These are phyloP conservation scores for Vidua chalybeata DNA, from an alignment of 2,113 vertebrate species.

Conservation along the genomic window DNA sequence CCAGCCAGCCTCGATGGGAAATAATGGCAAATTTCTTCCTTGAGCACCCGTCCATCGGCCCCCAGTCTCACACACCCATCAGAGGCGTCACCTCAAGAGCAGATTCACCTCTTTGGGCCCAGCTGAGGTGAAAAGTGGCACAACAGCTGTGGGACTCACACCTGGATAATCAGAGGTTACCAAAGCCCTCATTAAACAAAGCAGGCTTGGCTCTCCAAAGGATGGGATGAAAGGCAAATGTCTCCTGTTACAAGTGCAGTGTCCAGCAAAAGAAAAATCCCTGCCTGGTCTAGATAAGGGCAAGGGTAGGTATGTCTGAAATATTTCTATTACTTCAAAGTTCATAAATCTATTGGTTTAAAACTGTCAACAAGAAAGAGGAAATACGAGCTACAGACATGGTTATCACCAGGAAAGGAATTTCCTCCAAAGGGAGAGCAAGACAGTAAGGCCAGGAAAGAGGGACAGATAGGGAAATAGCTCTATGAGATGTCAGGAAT, in stretches of 20 bases:
- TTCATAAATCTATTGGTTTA: conserved; percentile 71
- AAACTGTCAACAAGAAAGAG: conserved; percentile 70
- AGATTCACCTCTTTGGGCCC: not conserved
- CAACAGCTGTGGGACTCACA: not conserved
- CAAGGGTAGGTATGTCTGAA: conserved; percentile 54
- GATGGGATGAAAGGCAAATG: conserved; percentile 2
- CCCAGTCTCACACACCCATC: rapidly evolving
- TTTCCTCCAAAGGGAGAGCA: conserved; percentile 63
- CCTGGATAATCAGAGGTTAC: not conserved
- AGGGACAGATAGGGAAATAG: conserved; percentile 57
- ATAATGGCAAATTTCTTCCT: rapidly evolving
- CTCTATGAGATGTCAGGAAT: conserved; percentile 16
- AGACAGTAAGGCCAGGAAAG: conserved; percentile 48
- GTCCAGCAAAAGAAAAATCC: conserved; percentile 23
- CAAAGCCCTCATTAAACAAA: not conserved
- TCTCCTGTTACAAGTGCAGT: conserved; percentile 29
- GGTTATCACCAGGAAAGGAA: conserved; percentile 68
- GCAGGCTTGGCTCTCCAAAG: not conserved
- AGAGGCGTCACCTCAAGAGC: not conserved
- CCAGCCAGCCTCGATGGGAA: not conserved
- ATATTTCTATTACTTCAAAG: conserved; percentile 70
- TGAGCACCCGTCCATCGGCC: not conserved
- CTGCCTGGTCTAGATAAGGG: conserved; percentile 52
- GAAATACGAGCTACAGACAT: conserved; percentile 64
- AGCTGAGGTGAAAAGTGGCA: not conserved